Conservation (phyloP, 2,113 vertebrate genomes). For the Hyla sarda region DNA sequence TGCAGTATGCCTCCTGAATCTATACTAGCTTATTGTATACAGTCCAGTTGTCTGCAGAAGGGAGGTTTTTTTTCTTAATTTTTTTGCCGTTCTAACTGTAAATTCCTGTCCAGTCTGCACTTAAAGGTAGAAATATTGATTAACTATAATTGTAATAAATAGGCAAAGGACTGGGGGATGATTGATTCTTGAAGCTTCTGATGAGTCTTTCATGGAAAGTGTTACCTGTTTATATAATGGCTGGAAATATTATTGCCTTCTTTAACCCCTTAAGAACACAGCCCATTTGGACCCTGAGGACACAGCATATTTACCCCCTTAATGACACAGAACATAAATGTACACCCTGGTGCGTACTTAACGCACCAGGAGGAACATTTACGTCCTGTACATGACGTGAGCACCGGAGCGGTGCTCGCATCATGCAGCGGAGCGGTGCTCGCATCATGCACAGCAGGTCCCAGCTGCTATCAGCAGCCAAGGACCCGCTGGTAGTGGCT, state of each 20-base stretch:
- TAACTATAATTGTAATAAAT: background rate
- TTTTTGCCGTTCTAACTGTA: background rate
- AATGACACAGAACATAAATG: too few relatives aligned
- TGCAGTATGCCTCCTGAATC: background rate
- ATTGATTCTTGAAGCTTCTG: background rate
- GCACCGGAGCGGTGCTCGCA: too few relatives aligned
- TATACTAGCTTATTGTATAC: background rate
- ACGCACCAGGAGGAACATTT: too few relatives aligned
- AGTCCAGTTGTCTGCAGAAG: background rate
- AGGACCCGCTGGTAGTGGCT: too few relatives aligned
- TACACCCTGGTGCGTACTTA: too few relatives aligned
- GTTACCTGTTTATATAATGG: background rate
- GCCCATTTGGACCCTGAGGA: too few relatives aligned
- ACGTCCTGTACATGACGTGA: too few relatives aligned
- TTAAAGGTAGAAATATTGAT: background rate
- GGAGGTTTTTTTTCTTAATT: background rate
- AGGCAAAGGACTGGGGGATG: background rate
- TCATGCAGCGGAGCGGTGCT: too few relatives aligned
- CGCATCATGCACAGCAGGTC: too few relatives aligned
- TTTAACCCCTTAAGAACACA: too few relatives aligned
- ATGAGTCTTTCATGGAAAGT: background rate
- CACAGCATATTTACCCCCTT: too few relatives aligned
- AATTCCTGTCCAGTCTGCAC: background rate
- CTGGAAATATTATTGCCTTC: background rate
- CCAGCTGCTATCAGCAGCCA: too few relatives aligned